These are phyloP conservation scores for Pseudomyrmex flavicornis DNA, from an alignment of 1,140 invertebrate genomes.

Conservation along the genomic window DNA sequence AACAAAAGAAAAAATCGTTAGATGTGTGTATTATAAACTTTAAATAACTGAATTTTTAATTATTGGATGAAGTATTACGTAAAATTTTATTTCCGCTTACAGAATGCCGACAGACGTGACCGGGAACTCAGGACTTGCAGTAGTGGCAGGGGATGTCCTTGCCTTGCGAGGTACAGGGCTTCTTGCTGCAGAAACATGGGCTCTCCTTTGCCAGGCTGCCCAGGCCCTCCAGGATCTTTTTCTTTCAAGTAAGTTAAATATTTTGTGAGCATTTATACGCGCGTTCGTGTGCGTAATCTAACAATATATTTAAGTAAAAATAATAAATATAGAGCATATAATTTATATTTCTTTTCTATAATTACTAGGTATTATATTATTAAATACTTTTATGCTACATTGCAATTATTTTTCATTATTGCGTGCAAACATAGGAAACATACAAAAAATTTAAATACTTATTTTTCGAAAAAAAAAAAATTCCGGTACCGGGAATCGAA, in stretches of 20 bases:
- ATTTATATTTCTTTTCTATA: not conserved
- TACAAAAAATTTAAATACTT: not conserved
- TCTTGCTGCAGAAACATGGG: slow-evolving; percentile 87
- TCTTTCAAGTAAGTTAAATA: slow-evolving; percentile 85
- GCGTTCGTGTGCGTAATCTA: not conserved
- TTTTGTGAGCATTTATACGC: not conserved
- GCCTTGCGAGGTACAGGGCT: slow-evolving; percentile 85
- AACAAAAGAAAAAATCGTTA: not conserved
- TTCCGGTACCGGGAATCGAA: slow-evolving; percentile 71
- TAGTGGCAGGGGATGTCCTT: slow-evolving; percentile 85
- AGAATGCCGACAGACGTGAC: slow-evolving; percentile 83
- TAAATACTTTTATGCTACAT: not conserved
- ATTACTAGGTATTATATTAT: not conserved
- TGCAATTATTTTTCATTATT: not conserved
- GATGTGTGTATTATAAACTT: not conserved
- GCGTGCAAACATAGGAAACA: no score
- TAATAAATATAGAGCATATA: not conserved
- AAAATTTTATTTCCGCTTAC: slow-evolving; percentile 57
- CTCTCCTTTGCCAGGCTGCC: slow-evolving; percentile 87
- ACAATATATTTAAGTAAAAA: not conserved
- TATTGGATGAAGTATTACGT: not conserved
- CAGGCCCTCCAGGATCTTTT: slow-evolving; percentile 88
- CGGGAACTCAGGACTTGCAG: slow-evolving; percentile 79
- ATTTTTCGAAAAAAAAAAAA: slow-evolving; percentile 47
- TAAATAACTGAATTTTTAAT: not conserved